Evolutionary conservation across 1,140 invertebrate species (phyloP).

Genomic region (Zaprionus ornatus): DNA sequence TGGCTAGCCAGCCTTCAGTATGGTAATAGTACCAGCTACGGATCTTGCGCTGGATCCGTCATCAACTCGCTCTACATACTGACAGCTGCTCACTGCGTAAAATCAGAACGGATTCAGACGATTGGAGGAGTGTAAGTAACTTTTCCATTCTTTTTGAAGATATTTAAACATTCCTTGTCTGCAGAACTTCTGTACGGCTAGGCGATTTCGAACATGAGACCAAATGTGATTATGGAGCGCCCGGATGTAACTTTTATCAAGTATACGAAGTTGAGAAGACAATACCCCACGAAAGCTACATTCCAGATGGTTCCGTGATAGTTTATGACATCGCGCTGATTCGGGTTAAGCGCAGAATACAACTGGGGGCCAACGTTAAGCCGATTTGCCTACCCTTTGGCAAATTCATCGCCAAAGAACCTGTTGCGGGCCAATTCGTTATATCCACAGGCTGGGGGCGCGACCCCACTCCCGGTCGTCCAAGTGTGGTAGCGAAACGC

Average conservation of each 20-base stretch:
- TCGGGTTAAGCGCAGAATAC: neutral
- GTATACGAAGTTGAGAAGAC: neutral
- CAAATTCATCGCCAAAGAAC: neutral
- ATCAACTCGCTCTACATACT: neutral
- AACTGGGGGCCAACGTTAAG: neutral
- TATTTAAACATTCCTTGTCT: neutral
- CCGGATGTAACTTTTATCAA: neutral
- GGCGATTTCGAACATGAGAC: neutral
- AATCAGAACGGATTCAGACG: neutral
- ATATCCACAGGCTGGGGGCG: neutral
- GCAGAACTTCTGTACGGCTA: neutral
- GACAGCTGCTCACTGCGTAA: neutral
- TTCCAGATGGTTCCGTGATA: neutral
- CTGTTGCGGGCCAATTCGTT: neutral
- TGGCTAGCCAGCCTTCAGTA: neutral
- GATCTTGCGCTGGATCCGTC: neutral
- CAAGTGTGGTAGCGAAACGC: neutral
- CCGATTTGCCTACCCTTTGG: conserved; percentile 12
- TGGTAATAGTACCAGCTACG: neutral
- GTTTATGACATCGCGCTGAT: conserved; percentile 1
- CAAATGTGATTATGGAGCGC: neutral
- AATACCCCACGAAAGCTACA: neutral
- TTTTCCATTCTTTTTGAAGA: neutral
- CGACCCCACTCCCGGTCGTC: neutral
- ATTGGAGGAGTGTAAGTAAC: neutral